Conservation (phyloP, 2,797 vertebrate species). For the Schizopygopsis pylzovi region DNA sequence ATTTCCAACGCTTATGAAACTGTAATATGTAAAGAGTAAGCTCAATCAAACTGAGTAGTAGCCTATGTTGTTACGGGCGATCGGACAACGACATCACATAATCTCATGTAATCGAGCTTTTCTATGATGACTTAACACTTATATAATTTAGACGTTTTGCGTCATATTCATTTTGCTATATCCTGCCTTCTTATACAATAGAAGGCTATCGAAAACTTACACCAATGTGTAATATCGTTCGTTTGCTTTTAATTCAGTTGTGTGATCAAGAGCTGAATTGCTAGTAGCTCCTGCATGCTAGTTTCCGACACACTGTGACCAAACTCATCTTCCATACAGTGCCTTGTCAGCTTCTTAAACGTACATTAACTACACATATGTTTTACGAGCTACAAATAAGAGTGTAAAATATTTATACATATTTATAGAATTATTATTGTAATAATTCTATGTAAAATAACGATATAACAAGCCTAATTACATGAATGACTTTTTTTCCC, state of each 20-base stretch:
- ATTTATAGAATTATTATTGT: not conserved
- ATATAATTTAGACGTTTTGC: not conserved
- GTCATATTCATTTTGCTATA: not conserved
- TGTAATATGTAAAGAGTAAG: not conserved
- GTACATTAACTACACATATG: not conserved
- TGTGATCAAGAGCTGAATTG: not conserved
- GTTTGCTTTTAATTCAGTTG: slow-evolving; percentile 8
- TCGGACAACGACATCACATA: slow-evolving; percentile 17
- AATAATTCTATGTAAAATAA: not conserved
- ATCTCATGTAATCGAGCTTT: slow-evolving; percentile 21
- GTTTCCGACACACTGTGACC: slow-evolving; percentile 12
- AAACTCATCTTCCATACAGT: not conserved
- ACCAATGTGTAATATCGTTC: not conserved
- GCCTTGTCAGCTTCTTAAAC: slow-evolving; percentile 10
- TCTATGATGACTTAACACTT: not conserved
- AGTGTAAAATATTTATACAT: too few relatives aligned
- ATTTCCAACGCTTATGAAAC: slow-evolving; percentile 11
- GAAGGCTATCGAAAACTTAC: not conserved
- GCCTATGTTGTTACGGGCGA: not conserved
- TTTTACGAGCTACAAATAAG: not conserved
- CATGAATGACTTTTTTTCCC: too few relatives aligned
- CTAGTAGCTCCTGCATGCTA: slow-evolving; percentile 4
- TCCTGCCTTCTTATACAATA: not conserved
- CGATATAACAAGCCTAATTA: not conserved
- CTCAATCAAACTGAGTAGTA: not conserved